A percentile compares a stretch with the other conserved stretches of the same genome.
Evolutionary conservation across 2,888 invertebrate genomes (phyloP).

Genomic region (Sarcophaga carnaria): DNA sequence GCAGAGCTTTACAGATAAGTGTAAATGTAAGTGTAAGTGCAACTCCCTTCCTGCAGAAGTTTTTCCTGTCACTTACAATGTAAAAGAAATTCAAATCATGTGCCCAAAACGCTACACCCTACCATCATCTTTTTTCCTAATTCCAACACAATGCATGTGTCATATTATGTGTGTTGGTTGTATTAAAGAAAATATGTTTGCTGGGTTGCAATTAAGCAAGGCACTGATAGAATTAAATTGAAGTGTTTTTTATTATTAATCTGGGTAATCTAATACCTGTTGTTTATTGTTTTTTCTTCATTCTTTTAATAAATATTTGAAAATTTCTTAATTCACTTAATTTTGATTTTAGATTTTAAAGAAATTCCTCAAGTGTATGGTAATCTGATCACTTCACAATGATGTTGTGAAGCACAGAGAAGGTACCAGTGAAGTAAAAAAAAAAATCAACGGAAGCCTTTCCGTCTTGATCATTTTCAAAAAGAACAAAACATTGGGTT

Average conservation of each 20-base stretch:
- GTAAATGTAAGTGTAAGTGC: too few species aligned
- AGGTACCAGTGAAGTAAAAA: not conserved
- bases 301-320: not conserved
- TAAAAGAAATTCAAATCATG: too few species aligned
- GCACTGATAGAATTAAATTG: not conserved
- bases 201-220: not conserved
- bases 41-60: too few species aligned
- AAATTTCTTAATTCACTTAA: constrained; percentile 48
- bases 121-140: too few species aligned
- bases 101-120: too few species aligned
- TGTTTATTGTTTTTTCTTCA: constrained; percentile 18
- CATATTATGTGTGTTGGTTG: not conserved
- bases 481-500: not conserved
- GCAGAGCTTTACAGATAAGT: too few species aligned
- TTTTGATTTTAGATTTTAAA: constrained; percentile 35
- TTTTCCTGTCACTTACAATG: too few species aligned
- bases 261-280: constrained; percentile 62
- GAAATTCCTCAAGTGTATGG: constrained; percentile 50
- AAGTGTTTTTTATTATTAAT: constrained; percentile 51
- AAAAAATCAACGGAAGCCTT: constrained; percentile 67
- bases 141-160: too few species aligned
- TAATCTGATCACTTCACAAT: constrained; percentile 59
- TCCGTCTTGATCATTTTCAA: constrained; percentile 57
- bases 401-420: not conserved
- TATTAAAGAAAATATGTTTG: not conserved